Evolutionary conservation across 2,888 invertebrate genomes (phyloP).

Genomic region (Tenthredo mesomela): DNA sequence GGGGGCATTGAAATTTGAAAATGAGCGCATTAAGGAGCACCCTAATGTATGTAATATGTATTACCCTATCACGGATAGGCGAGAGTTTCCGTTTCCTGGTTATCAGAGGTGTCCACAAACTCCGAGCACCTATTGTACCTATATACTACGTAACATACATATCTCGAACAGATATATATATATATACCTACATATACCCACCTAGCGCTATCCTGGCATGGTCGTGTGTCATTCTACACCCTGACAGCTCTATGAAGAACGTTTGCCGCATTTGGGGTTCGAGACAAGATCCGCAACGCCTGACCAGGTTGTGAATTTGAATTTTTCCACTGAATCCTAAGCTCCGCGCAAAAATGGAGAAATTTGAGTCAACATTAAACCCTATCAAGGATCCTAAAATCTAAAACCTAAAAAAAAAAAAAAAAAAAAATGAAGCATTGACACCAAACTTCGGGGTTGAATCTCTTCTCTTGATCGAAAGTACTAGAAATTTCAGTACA

Average conservation of each 20-base stretch:
- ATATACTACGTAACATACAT: not conserved
- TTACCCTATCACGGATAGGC: conserved; percentile 6
- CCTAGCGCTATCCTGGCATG: not conserved
- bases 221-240: conserved; percentile 17
- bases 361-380: not conserved
- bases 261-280: conserved; percentile 43
- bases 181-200: no score
- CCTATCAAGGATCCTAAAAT: not conserved
- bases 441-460: not conserved
- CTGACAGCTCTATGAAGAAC: conserved; percentile 48
- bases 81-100: not conserved
- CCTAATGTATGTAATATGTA: no score
- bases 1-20: no score
- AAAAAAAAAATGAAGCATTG: not conserved
- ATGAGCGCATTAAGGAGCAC: no score
- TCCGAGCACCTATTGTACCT: not conserved
- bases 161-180: conserved; percentile 19
- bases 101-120: conserved; percentile 31
- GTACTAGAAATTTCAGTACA: not conserved
- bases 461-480: not conserved
- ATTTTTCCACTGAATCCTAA: not conserved
- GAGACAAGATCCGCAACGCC: not conserved
- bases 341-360: not conserved
- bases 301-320: not conserved
- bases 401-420: not conserved